Evolutionary conservation across 2,888 invertebrate species (phyloP).

Genomic region (Drosophila tanythrix): DNA sequence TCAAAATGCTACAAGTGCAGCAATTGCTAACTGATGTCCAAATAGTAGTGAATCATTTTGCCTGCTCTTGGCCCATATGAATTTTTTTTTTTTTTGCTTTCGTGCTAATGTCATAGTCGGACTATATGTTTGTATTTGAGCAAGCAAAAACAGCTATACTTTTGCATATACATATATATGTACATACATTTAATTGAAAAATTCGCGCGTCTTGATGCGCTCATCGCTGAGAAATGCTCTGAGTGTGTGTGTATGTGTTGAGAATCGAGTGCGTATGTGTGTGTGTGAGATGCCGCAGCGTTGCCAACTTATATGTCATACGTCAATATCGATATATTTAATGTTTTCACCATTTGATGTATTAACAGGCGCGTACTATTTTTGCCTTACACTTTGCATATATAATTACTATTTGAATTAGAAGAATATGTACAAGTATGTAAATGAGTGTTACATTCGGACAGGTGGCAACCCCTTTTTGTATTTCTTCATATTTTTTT

Average conservation of each 20-base stretch:
- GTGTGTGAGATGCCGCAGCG: conserved; percentile 48
- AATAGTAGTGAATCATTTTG: conserved; percentile 72
- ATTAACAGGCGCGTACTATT: conserved; percentile 28
- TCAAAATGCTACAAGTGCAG: conserved; percentile 52
- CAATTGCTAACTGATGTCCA: conserved; percentile 58
- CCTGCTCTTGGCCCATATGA: conserved; percentile 72
- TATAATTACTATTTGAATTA: conserved; percentile 18
- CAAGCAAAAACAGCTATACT: conserved; percentile 25
- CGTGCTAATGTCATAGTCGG: conserved; percentile 55
- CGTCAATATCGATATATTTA: conserved; percentile 74
- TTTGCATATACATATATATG: conserved; percentile 31
- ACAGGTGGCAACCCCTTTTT: conserved; percentile 64
- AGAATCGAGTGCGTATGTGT: conserved; percentile 15
- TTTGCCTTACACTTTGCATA: conserved; percentile 9
- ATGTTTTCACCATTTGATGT: conserved; percentile 44
- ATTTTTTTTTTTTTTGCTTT: conserved; percentile 26
- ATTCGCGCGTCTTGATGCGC: conserved; percentile 81
- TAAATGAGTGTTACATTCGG: neutral
- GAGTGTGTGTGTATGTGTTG: conserved; percentile 28
- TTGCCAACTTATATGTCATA: conserved; percentile 79
- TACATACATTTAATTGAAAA: conserved; percentile 69
- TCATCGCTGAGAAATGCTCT: conserved; percentile 80
- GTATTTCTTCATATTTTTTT: conserved; percentile 35
- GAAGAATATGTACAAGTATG: conserved; percentile 2
- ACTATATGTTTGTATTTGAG: conserved; percentile 20